Conservation (phyloP, 2,888 invertebrate species). For the Suillia variegata region DNA sequence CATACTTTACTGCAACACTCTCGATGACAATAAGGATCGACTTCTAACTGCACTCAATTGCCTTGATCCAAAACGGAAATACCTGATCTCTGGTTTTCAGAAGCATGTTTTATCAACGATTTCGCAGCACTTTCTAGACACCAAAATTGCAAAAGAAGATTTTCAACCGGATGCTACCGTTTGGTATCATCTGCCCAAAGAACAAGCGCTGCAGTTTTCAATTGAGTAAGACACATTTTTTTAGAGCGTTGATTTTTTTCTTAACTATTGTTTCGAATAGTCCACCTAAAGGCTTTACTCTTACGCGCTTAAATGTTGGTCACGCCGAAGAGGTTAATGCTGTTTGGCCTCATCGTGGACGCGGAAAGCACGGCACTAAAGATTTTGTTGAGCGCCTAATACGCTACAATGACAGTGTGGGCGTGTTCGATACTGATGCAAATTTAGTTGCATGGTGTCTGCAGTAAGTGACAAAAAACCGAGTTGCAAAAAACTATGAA, state of each 20-base stretch:
- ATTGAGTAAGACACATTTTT: constrained; percentile 23
- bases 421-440: constrained; percentile 21
- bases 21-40: constrained; percentile 20
- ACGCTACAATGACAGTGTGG: constrained; percentile 26
- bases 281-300: constrained; percentile 23
- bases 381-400: constrained; percentile 26
- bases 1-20: constrained; percentile 30
- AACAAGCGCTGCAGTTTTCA: constrained; percentile 24
- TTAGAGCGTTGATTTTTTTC: no score
- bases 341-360: constrained; percentile 21
- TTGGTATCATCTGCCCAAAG: constrained; percentile 26
- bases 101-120: constrained; percentile 6
- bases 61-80: constrained; percentile 11
- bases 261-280: no score
- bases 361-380: constrained; percentile 23
- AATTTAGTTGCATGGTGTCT: constrained; percentile 31
- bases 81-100: constrained; percentile 11
- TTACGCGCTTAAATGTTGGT: constrained; percentile 17
- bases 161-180: background rate
- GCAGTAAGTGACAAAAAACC: constrained; percentile 7
- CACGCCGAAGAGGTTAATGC: constrained; percentile 14
- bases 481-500: background rate
- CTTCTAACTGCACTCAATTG: constrained; percentile 22
- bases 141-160: background rate
- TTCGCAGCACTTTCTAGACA: constrained; percentile 6